Base-by-base conservation (phyloP, 2,888 invertebrate genomes). In the Herminia tarsipennalis region DNA sequence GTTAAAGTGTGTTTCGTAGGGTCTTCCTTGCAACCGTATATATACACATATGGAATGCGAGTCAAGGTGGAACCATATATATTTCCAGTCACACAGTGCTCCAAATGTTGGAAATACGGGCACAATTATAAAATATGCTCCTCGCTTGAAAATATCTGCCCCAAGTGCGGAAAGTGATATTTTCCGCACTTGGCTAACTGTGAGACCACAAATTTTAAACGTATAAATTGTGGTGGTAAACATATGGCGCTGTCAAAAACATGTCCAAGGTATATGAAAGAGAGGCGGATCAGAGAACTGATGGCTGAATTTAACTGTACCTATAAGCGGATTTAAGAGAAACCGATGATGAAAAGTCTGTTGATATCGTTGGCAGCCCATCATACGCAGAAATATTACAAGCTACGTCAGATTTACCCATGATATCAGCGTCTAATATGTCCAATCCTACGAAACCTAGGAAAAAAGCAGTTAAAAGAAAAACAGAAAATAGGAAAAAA, bases 51-150 rank as follows among this genome's bases (percentile, higher is more conserved):
- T 27, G 48, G 41, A 6, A 41, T 10, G 29, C 2, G 49, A 18
- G 49, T 45, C 14, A 41, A 45, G 21, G 45, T 49, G 8, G 53
- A 53, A 17, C 41, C 41, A 0, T 53, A 41, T 3, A 53, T 27
- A 0, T 53, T 49, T 2, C 53, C 53, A 6, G 53, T 45, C 4
- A 33, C 38, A 0, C 42, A 49, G 5, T 49, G 53, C 12, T 53
- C 49, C 0, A 9, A 4, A 2, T 49, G 53, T 32, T 53, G 45
- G 49, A 40, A 14, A 17, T 53, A n/a, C 24, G 49, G 49, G 0
- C 49, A 53, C 13, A 10, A 41, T 0, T 25, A 18, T 0, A 36
- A 18, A 5, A 28, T 20, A 1, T 49, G 49, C n/a, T 32, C 44
- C 3, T n/a, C 1, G n/a, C 44, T 20, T 0, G 37, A 37, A 45